Conservation (phyloP, 2,113 vertebrate genomes). For the Scopus umbretta region DNA sequence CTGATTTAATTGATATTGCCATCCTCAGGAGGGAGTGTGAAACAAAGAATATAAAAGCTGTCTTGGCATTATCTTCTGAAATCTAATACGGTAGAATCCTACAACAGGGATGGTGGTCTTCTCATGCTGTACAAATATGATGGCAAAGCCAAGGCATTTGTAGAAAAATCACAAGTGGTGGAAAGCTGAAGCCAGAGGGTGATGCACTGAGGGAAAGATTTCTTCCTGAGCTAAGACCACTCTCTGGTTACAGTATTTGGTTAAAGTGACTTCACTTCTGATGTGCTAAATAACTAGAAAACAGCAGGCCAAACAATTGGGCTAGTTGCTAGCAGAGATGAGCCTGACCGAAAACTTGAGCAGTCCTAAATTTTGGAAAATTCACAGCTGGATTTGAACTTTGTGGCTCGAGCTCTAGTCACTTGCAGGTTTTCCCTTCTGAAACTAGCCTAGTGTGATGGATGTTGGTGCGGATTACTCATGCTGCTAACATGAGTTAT, state of each 20-base stretch:
- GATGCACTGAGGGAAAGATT: constrained; percentile 48
- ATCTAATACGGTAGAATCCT: neutral
- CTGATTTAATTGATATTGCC: neutral
- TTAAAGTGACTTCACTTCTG: constrained; percentile 55
- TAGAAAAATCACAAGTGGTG: neutral
- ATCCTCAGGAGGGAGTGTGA: neutral
- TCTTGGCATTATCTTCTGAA: neutral
- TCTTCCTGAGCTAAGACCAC: constrained; percentile 17
- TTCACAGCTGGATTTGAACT: constrained; percentile 53
- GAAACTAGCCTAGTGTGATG: constrained; percentile 1
- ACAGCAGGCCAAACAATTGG: constrained; percentile 42
- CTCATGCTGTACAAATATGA: neutral
- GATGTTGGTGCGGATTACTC: constrained; percentile 62
- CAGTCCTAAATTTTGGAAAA: constrained; percentile 29
- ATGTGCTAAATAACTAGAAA: constrained; percentile 15
- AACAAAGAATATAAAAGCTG: neutral
- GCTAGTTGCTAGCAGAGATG: constrained; percentile 60
- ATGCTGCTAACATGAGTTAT: constrained; percentile 64
- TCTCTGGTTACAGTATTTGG: constrained; percentile 46
- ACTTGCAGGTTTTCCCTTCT: constrained; percentile 48
- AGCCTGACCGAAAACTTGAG: neutral
- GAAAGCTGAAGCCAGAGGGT: constrained; percentile 21
- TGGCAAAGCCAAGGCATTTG: neutral
- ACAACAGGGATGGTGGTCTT: neutral
- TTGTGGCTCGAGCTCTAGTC: neutral